phyloP scores from a whole-genome alignment of 2,113 vertebrate species.

The Myodes glareolus region DNA sequence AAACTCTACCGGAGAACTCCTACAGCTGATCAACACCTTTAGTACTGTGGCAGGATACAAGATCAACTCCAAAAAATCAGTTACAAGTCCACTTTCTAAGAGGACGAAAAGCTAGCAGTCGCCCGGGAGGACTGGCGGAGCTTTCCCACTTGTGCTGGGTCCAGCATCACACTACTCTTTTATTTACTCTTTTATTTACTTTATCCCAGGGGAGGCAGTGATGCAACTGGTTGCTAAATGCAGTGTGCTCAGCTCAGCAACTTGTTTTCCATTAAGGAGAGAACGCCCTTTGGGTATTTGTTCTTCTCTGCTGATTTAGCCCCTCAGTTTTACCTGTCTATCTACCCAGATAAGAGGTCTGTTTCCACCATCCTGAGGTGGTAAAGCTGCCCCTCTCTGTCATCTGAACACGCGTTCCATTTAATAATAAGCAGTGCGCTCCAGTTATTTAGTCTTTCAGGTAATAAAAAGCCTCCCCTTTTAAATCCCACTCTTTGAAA shows the following conservation, averaged over 20 bases:
- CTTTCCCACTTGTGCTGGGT: not conserved
- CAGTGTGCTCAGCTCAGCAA: slow-evolving; percentile 30
- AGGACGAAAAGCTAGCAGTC: not conserved
- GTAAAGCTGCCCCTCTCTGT: not conserved
- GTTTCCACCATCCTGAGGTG: not conserved
- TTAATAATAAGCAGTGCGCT: not conserved
- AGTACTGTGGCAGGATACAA: too few relatives aligned
- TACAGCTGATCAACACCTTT: too few relatives aligned
- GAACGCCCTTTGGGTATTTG: not conserved
- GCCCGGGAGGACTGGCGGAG: not conserved
- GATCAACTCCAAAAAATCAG: too few relatives aligned
- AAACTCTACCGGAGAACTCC: too few relatives aligned
- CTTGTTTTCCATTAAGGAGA: not conserved
- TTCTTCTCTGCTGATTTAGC: not conserved
- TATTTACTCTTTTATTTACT: not conserved
- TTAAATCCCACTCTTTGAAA: not conserved
- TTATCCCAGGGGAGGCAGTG: not conserved
- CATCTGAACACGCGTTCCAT: not conserved
- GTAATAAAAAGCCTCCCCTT: not conserved
- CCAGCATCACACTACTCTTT: not conserved
- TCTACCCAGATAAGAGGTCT: not conserved
- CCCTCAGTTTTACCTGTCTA: not conserved
- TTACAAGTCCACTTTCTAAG: not conserved
- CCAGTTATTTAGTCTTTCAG: not conserved
- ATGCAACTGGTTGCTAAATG: slow-evolving; percentile 52